Evolutionary conservation across 1,140 invertebrate genomes (phyloP), one percentile per base, ranked within the genome.

Genomic region (Archegozetes longisetosus): DNA sequence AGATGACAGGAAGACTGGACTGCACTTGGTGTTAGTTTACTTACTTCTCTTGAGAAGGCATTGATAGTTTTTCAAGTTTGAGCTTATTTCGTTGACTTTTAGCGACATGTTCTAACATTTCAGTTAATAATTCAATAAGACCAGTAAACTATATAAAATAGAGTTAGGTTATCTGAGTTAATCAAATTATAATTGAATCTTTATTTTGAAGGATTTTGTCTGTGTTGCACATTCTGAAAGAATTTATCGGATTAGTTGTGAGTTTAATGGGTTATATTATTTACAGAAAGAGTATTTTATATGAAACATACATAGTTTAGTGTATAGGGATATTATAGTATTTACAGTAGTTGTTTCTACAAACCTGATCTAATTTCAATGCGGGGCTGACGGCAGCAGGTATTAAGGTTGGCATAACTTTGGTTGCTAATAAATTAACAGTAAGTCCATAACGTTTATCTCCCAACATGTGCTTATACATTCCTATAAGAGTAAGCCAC

Each of bases 361-460:
- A 40, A 40, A 75, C 74, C 71, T 95, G 88, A 59, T 95, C 89
- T 65, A 94, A 75, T 72, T 84, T 90, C 49, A 97, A 75, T 27
- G 81, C 80, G 1, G 89, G 85, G 72, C 92, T 93, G 47, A 96
- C 84, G 1, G 90, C 88, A 68, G 93, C 88, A 25, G 93, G 92
- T 51, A 92, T 81, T 6, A 96, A 75, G 9, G 85, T 80, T 0
- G 92, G 93, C 79, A 97, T 88, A 29, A 95, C 88, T 68, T 86
- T 82, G 0, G 87, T 93, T 0, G 92, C 91, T 81, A 96, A 85
- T 64, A 93, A 77, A 70, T 88, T 91, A 13, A 93, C 83, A 1
- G 85, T 87, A 48, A 96, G 74, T 14, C 88, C 91, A 72, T 90
- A 95, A 68, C 85, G 86, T 70, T 89, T 90, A 62, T 73, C 70